Conservation (phyloP, 2,797 vertebrate genomes). For the Zalophus californianus region DNA sequence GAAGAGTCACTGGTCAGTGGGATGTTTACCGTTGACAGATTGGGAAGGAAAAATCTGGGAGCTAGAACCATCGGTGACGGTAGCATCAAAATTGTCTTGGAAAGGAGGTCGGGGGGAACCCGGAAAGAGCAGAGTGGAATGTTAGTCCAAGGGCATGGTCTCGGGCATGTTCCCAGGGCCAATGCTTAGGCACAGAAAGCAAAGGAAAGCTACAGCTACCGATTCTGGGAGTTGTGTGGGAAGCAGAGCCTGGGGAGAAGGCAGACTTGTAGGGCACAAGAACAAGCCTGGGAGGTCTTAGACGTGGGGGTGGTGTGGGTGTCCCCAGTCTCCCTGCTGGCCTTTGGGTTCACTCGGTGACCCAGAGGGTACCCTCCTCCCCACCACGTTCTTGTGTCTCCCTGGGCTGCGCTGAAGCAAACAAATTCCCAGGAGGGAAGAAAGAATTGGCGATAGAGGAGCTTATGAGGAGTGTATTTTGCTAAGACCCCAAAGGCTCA, state of each 20-base stretch:
- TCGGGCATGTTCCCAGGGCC: not conserved
- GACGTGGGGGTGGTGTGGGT: fast-evolving
- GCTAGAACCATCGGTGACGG: not conserved
- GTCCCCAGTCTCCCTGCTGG: not conserved
- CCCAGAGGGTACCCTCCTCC: not conserved
- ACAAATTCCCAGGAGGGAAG: not conserved
- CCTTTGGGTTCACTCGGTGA: not conserved
- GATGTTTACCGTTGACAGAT: not conserved
- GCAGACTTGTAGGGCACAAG: not conserved
- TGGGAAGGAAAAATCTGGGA: not conserved
- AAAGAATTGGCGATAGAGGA: fast-evolving
- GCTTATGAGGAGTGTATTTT: not conserved
- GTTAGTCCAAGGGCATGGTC: too few species aligned
- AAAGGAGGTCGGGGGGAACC: not conserved
- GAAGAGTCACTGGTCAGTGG: fast-evolving
- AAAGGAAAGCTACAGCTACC: not conserved
- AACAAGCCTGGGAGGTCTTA: not conserved
- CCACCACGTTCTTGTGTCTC: not conserved
- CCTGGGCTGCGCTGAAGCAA: not conserved
- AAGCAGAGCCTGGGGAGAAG: not conserved
- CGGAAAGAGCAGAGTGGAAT: not conserved
- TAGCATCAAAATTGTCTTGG: not conserved
- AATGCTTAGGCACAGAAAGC: not conserved
- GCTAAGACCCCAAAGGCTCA: not conserved
- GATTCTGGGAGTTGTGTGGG: fast-evolving